Conservation (phyloP, 1,140 invertebrate genomes). For the Aphis craccivora region DNA sequence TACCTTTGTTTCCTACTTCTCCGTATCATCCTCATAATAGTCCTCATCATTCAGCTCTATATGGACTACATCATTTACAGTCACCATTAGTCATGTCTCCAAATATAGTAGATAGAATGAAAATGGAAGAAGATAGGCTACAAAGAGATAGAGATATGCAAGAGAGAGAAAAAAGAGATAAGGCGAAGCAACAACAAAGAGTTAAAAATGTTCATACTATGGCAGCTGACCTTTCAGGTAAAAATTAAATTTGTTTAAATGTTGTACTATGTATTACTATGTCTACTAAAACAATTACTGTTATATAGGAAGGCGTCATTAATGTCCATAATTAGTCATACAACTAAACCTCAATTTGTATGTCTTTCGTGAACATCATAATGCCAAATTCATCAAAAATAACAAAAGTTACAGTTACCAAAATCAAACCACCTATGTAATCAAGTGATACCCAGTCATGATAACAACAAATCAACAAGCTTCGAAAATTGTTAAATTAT, state of each 20-base stretch:
- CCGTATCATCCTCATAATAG: conserved; percentile 61
- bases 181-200: conserved; percentile 62
- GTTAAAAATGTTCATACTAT: conserved; percentile 60
- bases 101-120: conserved; percentile 64
- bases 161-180: conserved; percentile 67
- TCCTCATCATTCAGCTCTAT: conserved; percentile 60
- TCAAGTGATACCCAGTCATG: background rate
- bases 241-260: conserved; percentile 11
- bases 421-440: conserved; percentile 36
- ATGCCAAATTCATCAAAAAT: conserved; percentile 59
- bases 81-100: conserved; percentile 69
- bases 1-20: conserved; percentile 64
- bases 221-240: conserved; percentile 59
- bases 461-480: background rate
- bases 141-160: conserved; percentile 69
- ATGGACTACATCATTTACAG: conserved; percentile 68
- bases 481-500: background rate
- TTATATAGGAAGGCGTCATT: conserved; percentile 68
- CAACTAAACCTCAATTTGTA: conserved; percentile 64
- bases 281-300: conserved; percentile 56
- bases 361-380: conserved; percentile 66
- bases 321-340: conserved; percentile 47
- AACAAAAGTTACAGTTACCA: conserved; percentile 44
- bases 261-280: background rate
- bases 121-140: conserved; percentile 74